Evolutionary conservation across 2,888 invertebrate genomes (phyloP).

Genomic region (Pheosia tremula): DNA sequence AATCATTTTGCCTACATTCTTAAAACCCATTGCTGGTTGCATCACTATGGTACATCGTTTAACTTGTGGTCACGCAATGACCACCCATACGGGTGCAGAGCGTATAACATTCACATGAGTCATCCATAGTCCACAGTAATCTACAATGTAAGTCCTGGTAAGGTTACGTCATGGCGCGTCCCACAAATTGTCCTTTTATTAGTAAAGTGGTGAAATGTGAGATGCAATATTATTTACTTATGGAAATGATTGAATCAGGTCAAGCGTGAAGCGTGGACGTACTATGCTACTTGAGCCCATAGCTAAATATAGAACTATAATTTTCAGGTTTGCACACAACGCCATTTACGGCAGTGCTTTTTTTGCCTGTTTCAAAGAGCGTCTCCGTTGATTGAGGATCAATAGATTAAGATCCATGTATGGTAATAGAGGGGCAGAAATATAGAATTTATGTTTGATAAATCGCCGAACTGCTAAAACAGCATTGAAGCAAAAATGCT

Average conservation of each 20-base stretch:
- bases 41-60: constrained; percentile 5
- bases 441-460: too few relatives aligned
- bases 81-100: constrained; percentile 42
- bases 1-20: too few relatives aligned
- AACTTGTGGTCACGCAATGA: constrained; percentile 43
- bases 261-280: constrained; percentile 10
- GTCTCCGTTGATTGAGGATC: too few relatives aligned
- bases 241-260: constrained; percentile 18
- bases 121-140: constrained; percentile 37
- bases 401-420: too few relatives aligned
- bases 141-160: background rate
- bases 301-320: too few relatives aligned
- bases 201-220: constrained; percentile 19
- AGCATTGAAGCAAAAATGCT: too few relatives aligned
- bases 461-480: too few relatives aligned
- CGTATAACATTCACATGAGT: constrained; percentile 43
- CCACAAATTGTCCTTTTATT: constrained; percentile 42
- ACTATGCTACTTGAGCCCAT: background rate
- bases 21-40: too few relatives aligned
- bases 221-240: constrained; percentile 15
- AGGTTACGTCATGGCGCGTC: constrained; percentile 39
- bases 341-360: too few relatives aligned
- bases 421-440: too few relatives aligned
- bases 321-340: background rate
- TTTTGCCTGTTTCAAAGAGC: too few relatives aligned